Evolutionary conservation across 2,797 vertebrate species (phyloP).

Genomic region (Squalus acanthias): DNA sequence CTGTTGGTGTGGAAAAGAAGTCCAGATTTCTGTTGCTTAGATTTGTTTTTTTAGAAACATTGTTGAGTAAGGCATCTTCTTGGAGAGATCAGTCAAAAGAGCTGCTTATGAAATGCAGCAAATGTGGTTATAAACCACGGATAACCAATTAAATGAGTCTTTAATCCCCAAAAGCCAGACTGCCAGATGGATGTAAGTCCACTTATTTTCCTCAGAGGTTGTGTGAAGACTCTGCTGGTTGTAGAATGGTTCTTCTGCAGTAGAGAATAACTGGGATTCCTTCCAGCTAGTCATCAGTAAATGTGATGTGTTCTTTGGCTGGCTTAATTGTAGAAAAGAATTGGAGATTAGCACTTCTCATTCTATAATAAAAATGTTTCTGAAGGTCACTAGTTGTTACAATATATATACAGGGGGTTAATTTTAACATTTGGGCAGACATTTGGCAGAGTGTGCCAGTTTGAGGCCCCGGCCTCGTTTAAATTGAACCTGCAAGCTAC

Average conservation of each 20-base stretch:
- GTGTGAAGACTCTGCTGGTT: background rate
- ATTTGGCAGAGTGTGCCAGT: background rate
- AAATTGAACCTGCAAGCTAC: too few species aligned
- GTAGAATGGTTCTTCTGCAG: background rate
- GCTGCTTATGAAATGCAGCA: background rate
- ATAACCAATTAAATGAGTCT: slow-evolving; percentile 8
- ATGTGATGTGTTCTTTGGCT: background rate
- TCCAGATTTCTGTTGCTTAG: background rate
- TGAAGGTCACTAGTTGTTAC: background rate
- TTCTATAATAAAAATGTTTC: background rate
- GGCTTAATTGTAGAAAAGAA: background rate
- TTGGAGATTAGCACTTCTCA: background rate
- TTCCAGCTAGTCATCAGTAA: background rate
- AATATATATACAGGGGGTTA: background rate
- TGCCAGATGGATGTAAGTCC: background rate
- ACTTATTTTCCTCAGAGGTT: background rate
- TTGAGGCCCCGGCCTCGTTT: too few species aligned
- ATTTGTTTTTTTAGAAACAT: background rate
- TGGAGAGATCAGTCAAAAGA: background rate
- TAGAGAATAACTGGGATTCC: background rate
- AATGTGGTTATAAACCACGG: slow-evolving; percentile 2
- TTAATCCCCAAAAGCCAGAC: slow-evolving; percentile 8
- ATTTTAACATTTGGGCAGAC: background rate
- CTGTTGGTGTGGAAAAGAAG: background rate
- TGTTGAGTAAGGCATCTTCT: background rate